These are phyloP conservation scores for Fragum whitleyi DNA, from an alignment of 2,888 invertebrate species.

Conservation along the genomic window DNA sequence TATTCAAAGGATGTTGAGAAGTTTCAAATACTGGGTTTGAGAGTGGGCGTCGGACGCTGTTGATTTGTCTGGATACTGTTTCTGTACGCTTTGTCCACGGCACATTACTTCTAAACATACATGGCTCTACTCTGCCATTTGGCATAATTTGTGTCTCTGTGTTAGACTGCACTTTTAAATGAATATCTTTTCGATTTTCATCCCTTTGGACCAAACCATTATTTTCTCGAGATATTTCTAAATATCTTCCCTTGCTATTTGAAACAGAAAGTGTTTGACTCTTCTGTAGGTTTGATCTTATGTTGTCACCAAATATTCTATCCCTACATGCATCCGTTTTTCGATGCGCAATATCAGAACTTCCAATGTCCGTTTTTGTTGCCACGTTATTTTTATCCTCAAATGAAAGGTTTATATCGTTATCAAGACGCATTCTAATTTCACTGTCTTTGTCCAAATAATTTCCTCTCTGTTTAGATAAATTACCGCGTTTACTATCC, in stretches of 20 bases:
- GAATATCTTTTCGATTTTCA: not conserved
- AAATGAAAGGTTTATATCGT: not conserved
- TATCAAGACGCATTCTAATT: not conserved
- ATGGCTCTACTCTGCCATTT: not conserved
- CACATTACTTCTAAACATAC: not conserved
- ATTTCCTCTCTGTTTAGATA: not conserved
- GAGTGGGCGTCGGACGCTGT: not conserved
- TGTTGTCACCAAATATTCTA: not conserved
- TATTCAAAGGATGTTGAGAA: not conserved
- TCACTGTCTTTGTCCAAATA: not conserved
- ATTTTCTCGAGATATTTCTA: not conserved
- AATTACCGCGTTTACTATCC: not conserved
- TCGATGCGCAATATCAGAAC: no score
- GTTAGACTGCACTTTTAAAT: no score
- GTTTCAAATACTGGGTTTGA: not conserved
- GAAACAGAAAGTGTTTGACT: not conserved
- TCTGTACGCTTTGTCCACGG: conserved; percentile 15
- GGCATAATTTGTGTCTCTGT: not conserved
- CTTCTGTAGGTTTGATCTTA: not conserved
- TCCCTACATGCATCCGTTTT: no score
- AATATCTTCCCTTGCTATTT: not conserved
- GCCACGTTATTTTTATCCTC: not conserved
- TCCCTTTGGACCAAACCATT: not conserved
- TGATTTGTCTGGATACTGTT: not conserved
- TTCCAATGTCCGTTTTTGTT: not conserved